Evolutionary conservation across 2,113 vertebrate genomes (phyloP).

Genomic region (Oophaga pumilio): DNA sequence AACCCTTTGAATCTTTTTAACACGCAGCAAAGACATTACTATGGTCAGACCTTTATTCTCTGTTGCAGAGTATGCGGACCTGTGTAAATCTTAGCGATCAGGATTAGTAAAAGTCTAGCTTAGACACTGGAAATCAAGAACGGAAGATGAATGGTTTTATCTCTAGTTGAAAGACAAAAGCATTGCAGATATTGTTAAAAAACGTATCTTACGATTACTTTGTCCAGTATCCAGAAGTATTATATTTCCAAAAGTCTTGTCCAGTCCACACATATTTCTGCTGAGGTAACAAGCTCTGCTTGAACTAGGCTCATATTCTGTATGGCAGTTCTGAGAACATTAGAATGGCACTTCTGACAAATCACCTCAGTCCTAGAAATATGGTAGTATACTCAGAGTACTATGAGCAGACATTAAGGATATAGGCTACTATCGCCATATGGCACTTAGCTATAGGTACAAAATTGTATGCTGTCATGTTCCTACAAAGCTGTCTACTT

Average conservation of each 20-base stretch:
- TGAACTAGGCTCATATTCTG: background rate
- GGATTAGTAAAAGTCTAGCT: too few relatives aligned
- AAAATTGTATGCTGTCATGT: background rate
- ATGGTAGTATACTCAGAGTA: background rate
- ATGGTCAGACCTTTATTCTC: background rate
- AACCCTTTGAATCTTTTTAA: background rate
- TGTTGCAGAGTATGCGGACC: background rate
- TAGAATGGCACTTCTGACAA: constrained; percentile 5
- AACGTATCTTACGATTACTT: background rate
- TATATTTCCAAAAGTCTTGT: background rate
- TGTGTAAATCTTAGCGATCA: background rate
- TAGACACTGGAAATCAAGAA: background rate
- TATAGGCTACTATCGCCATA: background rate
- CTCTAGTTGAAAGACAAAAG: background rate
- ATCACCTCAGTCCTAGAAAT: background rate
- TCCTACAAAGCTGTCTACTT: background rate
- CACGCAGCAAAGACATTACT: background rate
- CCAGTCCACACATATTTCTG: background rate
- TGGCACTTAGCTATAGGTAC: background rate
- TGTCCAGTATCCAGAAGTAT: background rate
- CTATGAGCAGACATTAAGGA: background rate
- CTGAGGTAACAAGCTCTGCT: background rate
- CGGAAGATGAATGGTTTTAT: background rate
- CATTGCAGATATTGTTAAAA: background rate
- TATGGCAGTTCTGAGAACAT: background rate